Evolutionary conservation across 2,888 invertebrate genomes (phyloP).

Genomic region (Euzophera pinguis): DNA sequence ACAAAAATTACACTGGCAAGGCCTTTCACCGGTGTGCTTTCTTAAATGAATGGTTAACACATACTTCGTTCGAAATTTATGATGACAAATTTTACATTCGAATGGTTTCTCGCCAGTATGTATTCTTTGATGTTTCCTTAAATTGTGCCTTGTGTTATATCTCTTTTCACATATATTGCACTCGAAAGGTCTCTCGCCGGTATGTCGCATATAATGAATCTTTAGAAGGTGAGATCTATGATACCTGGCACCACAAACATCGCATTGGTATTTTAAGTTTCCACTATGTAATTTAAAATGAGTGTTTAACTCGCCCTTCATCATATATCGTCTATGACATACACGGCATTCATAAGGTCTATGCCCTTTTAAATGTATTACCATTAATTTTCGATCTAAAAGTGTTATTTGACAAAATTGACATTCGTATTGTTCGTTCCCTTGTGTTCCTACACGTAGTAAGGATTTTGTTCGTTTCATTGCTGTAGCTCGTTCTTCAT

Average conservation of each 20-base stretch:
- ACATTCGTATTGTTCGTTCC: neutral
- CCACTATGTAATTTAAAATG: neutral
- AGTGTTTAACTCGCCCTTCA: neutral
- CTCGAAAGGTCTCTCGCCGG: constrained; percentile 3
- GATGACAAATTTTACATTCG: neutral
- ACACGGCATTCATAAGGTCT: constrained; percentile 1
- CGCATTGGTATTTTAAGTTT: neutral
- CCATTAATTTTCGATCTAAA: neutral
- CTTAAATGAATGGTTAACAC: neutral
- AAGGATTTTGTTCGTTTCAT: neutral
- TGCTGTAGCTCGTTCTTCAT: neutral
- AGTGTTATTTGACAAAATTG: neutral
- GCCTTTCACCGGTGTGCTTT: neutral
- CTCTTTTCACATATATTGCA: neutral
- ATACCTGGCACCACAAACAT: neutral
- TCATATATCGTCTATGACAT: neutral
- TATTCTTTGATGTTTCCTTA: neutral
- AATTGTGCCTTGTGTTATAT: neutral
- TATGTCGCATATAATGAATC: neutral
- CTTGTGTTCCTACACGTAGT: neutral
- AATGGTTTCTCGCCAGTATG: neutral
- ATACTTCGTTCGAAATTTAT: neutral
- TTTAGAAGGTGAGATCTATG: neutral
- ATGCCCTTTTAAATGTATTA: neutral
- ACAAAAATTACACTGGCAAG: too few relatives aligned